Conservation (phyloP, 2,888 invertebrate species). For the Nymphalis c-album region DNA sequence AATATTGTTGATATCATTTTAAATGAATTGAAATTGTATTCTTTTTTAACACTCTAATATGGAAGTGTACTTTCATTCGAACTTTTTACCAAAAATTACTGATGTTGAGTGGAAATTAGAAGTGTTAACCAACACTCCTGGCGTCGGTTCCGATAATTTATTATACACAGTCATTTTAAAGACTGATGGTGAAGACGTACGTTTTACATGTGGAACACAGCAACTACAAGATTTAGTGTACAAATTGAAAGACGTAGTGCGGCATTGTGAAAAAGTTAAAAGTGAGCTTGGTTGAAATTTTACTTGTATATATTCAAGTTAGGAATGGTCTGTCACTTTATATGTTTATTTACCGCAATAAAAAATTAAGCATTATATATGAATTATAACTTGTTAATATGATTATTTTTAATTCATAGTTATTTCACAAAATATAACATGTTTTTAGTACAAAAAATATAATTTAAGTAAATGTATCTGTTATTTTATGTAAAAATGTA, state of each 20-base stretch:
- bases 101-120: slow-evolving; percentile 84
- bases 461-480: not conserved
- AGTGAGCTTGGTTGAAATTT: slow-evolving; percentile 53
- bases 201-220: slow-evolving; percentile 83
- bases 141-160: slow-evolving; percentile 68
- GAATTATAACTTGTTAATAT: not conserved
- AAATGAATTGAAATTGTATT: no score
- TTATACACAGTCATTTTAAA: slow-evolving; percentile 70
- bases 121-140: slow-evolving; percentile 69
- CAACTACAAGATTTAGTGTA: slow-evolving; percentile 85
- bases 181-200: slow-evolving; percentile 73
- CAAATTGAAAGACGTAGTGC: slow-evolving; percentile 83
- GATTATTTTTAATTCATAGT: not conserved
- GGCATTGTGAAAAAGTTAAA: slow-evolving; percentile 82
- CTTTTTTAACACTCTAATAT: slow-evolving; percentile 24
- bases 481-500: not conserved
- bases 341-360: slow-evolving; percentile 11
- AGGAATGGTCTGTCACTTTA: not conserved
- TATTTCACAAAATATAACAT: no score
- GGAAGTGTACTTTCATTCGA: slow-evolving; percentile 34
- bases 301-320: no score
- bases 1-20: no score
- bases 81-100: slow-evolving; percentile 75
- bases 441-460: not conserved
- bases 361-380: not conserved